Percentiles rank a stretch among this genome's conserved stretches.
These are phyloP conservation scores for Caenorhabditis angaria DNA, from an alignment of 2,888 invertebrate species.

Conservation along the genomic window DNA sequence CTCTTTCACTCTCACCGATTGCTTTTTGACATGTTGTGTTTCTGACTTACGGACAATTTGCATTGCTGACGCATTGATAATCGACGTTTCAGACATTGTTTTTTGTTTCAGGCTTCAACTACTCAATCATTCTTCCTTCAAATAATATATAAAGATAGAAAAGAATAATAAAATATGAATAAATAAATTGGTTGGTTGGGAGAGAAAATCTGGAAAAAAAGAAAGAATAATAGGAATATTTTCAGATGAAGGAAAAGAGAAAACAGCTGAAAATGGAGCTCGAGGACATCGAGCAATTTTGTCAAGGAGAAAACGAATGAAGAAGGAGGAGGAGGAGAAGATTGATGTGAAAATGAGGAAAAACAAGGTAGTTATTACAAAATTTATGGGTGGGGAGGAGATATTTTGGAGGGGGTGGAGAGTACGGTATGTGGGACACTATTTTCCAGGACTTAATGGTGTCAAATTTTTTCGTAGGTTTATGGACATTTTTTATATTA, in stretches of 20 bases:
- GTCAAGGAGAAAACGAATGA: neutral
- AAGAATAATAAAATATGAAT: neutral
- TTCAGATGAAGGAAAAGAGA: neutral
- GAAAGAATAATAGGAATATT: neutral
- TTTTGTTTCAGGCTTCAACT: neutral
- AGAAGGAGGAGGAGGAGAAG: neutral
- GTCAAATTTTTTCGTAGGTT: too few species aligned
- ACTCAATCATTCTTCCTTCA: constrained; percentile 31
- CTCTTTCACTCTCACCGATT: too few species aligned
- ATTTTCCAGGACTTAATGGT: too few species aligned
- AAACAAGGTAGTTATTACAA: constrained; percentile 1
- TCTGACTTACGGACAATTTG: constrained; percentile 44
- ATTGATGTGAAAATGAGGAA: neutral
- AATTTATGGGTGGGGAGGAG: too few species aligned
- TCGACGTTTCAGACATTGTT: constrained; percentile 27
- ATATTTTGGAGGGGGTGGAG: too few species aligned
- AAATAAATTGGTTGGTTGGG: too few species aligned
- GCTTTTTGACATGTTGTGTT: too few species aligned
- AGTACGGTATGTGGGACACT: too few species aligned
- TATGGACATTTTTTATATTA: too few species aligned
- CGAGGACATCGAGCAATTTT: neutral
- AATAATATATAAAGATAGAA: neutral
- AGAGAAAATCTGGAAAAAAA: neutral
- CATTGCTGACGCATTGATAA: constrained; percentile 41
- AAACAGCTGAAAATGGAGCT: too few species aligned